Conservation (phyloP, 2,888 invertebrate species). For the Rotaria sp. region DNA sequence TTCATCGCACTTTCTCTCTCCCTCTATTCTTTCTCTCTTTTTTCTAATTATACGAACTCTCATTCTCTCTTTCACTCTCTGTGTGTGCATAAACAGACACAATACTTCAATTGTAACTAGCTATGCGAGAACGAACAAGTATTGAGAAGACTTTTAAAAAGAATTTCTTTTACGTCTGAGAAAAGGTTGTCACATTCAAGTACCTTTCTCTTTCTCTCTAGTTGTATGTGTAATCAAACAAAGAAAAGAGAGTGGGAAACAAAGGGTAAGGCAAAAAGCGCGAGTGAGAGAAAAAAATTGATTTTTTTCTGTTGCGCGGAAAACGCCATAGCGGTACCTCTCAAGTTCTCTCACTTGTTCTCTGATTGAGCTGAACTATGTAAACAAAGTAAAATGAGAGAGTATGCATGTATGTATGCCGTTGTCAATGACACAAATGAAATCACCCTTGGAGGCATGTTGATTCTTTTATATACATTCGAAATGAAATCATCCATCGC, state of each 20-base stretch:
- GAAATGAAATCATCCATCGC: background rate
- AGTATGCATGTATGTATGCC: background rate
- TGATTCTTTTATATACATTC: background rate
- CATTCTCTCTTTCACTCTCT: background rate
- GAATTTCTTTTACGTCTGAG: background rate
- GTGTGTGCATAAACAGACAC: conserved; percentile 1
- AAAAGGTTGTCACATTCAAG: conserved; percentile 1
- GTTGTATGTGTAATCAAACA: background rate
- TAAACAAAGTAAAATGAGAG: background rate
- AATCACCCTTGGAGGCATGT: background rate
- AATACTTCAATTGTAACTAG: background rate
- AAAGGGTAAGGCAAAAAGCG: too few species aligned
- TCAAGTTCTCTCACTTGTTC: background rate
- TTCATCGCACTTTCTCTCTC: background rate
- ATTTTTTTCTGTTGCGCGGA: background rate
- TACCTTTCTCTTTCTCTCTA: background rate
- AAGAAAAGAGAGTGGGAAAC: background rate
- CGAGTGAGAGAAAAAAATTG: background rate
- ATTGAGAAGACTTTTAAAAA: background rate
- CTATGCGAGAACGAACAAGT: background rate
- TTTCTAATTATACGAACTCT: conserved; percentile 1
- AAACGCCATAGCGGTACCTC: background rate
- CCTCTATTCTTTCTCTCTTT: background rate
- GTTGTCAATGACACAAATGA: conserved; percentile 6
- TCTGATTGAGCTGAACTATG: background rate